Conservation (phyloP, 2,797 vertebrate genomes). For the Bradypus variegatus region DNA sequence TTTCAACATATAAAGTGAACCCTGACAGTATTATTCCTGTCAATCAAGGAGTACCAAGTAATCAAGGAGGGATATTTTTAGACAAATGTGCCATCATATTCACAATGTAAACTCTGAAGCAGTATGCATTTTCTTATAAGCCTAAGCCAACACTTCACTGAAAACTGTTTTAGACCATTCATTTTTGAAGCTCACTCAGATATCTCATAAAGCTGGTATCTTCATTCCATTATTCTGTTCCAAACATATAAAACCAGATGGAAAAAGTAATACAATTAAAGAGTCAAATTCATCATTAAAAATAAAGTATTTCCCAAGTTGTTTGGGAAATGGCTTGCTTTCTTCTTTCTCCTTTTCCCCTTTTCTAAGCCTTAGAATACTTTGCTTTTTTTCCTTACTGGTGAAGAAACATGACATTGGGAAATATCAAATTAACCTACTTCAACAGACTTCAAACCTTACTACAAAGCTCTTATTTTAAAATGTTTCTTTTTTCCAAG, state of each 20-base stretch:
- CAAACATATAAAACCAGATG: background rate
- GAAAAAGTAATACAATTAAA: background rate
- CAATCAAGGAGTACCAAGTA: background rate
- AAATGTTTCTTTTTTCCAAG: constrained; percentile 5
- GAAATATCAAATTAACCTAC: constrained; percentile 10
- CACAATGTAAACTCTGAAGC: background rate
- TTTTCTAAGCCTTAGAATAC: constrained; percentile 23
- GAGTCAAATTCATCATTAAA: background rate
- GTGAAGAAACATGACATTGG: constrained; percentile 18
- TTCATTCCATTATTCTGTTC: background rate
- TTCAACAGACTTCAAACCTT: background rate
- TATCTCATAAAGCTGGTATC: background rate
- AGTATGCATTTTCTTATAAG: background rate
- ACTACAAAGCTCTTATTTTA: background rate
- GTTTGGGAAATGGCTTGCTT: background rate
- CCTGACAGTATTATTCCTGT: background rate
- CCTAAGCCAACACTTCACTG: background rate
- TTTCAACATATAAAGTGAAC: background rate
- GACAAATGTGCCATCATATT: background rate
- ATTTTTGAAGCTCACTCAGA: background rate
- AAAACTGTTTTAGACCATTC: background rate
- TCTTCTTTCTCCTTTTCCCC: background rate
- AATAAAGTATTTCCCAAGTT: constrained; percentile 17
- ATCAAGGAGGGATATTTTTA: background rate
- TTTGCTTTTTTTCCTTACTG: background rate